These are phyloP conservation scores for Amphipoea lucens DNA, from an alignment of 2,888 invertebrate genomes.

Conservation along the genomic window DNA sequence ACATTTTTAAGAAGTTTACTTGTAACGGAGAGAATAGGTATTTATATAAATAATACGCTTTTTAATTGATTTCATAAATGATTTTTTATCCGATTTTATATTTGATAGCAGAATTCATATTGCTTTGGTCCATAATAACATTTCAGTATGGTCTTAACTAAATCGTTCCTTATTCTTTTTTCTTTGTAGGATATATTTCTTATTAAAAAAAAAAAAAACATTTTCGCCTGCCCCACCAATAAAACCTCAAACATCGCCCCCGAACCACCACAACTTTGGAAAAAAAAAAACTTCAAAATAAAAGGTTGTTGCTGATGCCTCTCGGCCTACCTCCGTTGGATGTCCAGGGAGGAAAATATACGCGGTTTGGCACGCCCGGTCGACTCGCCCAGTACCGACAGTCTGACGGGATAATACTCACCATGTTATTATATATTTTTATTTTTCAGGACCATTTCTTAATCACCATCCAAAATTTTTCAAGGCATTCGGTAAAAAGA, in stretches of 20 bases:
- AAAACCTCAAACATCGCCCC: slow-evolving; percentile 60
- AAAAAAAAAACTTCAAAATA: slow-evolving; percentile 62
- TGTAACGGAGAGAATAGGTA: not conserved
- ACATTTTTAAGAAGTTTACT: not conserved
- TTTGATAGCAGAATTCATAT: not conserved
- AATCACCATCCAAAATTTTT: slow-evolving; percentile 4
- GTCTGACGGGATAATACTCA: slow-evolving; percentile 81
- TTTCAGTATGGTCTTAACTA: not conserved
- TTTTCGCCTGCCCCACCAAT: slow-evolving; percentile 49
- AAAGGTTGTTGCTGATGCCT: slow-evolving; percentile 51
- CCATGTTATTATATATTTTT: slow-evolving; percentile 59
- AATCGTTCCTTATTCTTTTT: not conserved
- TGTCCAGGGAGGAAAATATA: slow-evolving; percentile 89
- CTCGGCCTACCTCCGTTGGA: slow-evolving; percentile 86
- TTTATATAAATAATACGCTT: not conserved
- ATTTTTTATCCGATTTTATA: not conserved
- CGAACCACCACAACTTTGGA: slow-evolving; percentile 61
- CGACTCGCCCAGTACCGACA: slow-evolving; percentile 88
- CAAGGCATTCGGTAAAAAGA: not conserved
- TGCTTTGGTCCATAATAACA: not conserved
- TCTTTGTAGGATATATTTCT: not conserved
- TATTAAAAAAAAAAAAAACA: not conserved
- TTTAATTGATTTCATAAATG: no score
- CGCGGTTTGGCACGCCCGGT: slow-evolving; percentile 88
- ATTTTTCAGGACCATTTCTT: slow-evolving; percentile 15